Percentiles rank a stretch among this genome's conserved stretches.
Conservation (phyloP, 2,888 invertebrate genomes). For the Dryococelus australis region DNA sequence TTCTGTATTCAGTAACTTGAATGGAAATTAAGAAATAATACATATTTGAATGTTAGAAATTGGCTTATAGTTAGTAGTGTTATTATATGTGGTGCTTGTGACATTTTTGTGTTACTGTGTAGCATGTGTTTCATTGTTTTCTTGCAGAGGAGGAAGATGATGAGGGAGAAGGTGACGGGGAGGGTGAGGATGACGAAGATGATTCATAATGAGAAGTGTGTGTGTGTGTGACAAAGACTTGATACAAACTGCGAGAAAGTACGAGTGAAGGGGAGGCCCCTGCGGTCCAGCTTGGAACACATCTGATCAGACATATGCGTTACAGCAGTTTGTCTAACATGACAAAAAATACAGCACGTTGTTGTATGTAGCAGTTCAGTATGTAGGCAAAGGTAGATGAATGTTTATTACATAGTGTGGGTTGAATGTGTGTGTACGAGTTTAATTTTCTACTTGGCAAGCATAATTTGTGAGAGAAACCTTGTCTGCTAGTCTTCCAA, state of each 20-base stretch:
- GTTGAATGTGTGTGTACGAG: not conserved
- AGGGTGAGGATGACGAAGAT: slow-evolving; percentile 55
- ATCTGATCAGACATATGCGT: slow-evolving; percentile 26
- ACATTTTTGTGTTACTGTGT: no score
- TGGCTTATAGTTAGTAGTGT: no score
- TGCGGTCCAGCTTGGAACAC: slow-evolving; percentile 43
- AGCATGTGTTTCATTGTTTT: not conserved
- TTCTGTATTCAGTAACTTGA: no score
- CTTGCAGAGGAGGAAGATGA: slow-evolving; percentile 54
- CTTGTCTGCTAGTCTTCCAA: not conserved
- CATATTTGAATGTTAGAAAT: no score
- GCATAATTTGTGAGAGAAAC: not conserved
- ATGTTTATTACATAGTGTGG: not conserved
- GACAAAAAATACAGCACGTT: not conserved
- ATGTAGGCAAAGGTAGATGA: not conserved
- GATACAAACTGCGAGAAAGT: slow-evolving; percentile 38
- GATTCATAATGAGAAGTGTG: slow-evolving; percentile 53
- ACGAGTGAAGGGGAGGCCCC: slow-evolving; percentile 34
- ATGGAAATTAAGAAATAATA: no score
- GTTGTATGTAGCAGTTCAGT: slow-evolving; percentile 6
- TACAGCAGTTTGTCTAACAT: not conserved
- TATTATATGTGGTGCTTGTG: no score
- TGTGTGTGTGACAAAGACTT: slow-evolving; percentile 44
- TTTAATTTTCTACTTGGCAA: not conserved
- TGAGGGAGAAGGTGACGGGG: slow-evolving; percentile 54